Evolutionary conservation across 2,113 vertebrate species (phyloP).

Genomic region (Heterotis niloticus): DNA sequence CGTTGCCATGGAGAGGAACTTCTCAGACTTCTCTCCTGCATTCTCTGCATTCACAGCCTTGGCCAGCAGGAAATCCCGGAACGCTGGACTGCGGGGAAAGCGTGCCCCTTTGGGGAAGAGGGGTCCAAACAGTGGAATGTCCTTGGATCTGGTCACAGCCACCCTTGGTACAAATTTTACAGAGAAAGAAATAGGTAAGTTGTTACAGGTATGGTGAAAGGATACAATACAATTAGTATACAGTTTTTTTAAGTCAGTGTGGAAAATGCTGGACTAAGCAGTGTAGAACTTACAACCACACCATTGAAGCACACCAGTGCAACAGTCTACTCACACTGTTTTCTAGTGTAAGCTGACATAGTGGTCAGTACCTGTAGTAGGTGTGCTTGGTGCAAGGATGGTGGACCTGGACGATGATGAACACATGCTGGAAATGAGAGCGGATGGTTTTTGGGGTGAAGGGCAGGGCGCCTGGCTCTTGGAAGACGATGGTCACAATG

Average conservation of each 20-base stretch:
- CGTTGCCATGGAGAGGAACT: slow-evolving; percentile 88
- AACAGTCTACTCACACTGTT: neutral
- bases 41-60: slow-evolving; percentile 87
- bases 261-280: too few relatives aligned
- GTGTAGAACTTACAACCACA: too few relatives aligned
- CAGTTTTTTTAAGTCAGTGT: too few relatives aligned
- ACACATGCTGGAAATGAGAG: slow-evolving; percentile 87
- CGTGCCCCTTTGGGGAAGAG: slow-evolving; percentile 72
- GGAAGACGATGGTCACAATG: slow-evolving; percentile 89
- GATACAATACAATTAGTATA: too few relatives aligned
- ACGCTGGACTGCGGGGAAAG: slow-evolving; percentile 70
- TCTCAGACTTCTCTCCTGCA: slow-evolving; percentile 77
- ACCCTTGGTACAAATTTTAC: slow-evolving; percentile 58
- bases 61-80: slow-evolving; percentile 82
- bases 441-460: slow-evolving; percentile 84
- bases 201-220: neutral
- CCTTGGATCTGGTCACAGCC: slow-evolving; percentile 83
- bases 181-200: neutral
- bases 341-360: too few relatives aligned
- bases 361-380: slow-evolving; percentile 72
- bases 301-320: neutral
- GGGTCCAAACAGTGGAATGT: slow-evolving; percentile 83
- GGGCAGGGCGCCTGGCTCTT: slow-evolving; percentile 78
- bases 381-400: slow-evolving; percentile 71
- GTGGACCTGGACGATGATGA: slow-evolving; percentile 77